Conservation (phyloP, 2,888 invertebrate genomes). For the Dastarcus helophoroides region DNA sequence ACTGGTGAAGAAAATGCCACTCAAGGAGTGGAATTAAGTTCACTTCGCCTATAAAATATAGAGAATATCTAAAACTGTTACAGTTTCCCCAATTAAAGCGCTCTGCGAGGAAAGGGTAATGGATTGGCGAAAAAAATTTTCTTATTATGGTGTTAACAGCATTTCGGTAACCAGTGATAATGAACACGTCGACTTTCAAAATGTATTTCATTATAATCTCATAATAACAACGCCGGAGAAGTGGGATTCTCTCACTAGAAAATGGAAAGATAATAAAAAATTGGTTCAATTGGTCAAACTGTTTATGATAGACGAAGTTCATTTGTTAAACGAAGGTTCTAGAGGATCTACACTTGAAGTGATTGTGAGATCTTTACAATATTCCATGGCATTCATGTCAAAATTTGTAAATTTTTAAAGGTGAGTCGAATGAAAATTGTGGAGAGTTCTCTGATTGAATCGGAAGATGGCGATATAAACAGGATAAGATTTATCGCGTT, state of each 20-base stretch:
- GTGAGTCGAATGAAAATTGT: slow-evolving; percentile 65
- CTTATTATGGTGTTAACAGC: slow-evolving; percentile 48
- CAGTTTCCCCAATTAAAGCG: slow-evolving; percentile 74
- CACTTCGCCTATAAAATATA: too few species aligned
- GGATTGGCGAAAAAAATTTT: slow-evolving; percentile 65
- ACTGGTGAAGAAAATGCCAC: too few species aligned
- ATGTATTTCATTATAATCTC: slow-evolving; percentile 40
- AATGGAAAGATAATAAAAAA: slow-evolving; percentile 56
- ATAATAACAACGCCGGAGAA: slow-evolving; percentile 77
- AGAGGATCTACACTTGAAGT: slow-evolving; percentile 70
- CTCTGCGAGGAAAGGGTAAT: slow-evolving; percentile 58
- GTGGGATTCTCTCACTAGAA: slow-evolving; percentile 70
- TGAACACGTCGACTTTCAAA: slow-evolving; percentile 47
- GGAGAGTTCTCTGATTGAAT: slow-evolving; percentile 29
- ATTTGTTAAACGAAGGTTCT: slow-evolving; percentile 57
- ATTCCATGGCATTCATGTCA: not conserved
- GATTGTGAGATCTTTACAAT: slow-evolving; percentile 41
- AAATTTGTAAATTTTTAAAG: slow-evolving; percentile 17
- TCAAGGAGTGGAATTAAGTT: too few species aligned
- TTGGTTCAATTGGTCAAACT: slow-evolving; percentile 52
- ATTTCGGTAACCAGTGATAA: slow-evolving; percentile 68
- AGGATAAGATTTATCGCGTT: slow-evolving; percentile 60
- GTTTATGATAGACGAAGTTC: slow-evolving; percentile 68
- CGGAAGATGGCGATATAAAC: slow-evolving; percentile 6
- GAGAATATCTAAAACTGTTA: too few species aligned